These are phyloP conservation scores for Eupithecia exiguata DNA, from an alignment of 2,888 invertebrate species.

Conservation along the genomic window DNA sequence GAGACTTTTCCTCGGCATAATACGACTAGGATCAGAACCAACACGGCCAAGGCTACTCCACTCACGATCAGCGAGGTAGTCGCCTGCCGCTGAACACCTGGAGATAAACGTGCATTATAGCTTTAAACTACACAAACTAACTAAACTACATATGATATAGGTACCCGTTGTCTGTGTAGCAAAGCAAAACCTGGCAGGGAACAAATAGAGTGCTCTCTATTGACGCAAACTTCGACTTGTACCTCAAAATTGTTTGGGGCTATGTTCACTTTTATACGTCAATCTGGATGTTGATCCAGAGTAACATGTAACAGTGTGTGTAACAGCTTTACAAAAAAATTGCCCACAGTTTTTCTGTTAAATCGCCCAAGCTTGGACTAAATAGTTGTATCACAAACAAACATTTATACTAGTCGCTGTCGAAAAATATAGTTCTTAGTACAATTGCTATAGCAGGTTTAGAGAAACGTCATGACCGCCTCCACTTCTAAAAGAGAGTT, in stretches of 20 bases:
- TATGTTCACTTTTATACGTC: no score
- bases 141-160: neutral
- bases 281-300: no score
- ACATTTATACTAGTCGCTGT: neutral
- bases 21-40: conserved; percentile 66
- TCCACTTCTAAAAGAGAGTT: neutral
- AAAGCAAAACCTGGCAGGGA: neutral
- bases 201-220: neutral
- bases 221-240: neutral
- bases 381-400: neutral
- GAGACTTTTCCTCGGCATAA: conserved; percentile 68
- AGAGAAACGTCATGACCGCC: neutral
- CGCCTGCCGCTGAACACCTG: conserved; percentile 75
- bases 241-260: no score
- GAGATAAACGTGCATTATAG: conserved; percentile 26
- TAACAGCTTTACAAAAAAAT: neutral
- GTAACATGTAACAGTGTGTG: no score
- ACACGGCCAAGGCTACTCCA: conserved; percentile 68
- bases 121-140: neutral
- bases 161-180: neutral
- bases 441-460: neutral
- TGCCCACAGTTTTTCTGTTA: neutral
- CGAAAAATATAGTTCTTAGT: neutral
- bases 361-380: neutral
- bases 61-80: conserved; percentile 73